A percentile compares a stretch with the other conserved stretches of the same genome.
Evolutionary conservation across 2,888 invertebrate genomes (phyloP).

Genomic region (Malthinus seriepunctatus): DNA sequence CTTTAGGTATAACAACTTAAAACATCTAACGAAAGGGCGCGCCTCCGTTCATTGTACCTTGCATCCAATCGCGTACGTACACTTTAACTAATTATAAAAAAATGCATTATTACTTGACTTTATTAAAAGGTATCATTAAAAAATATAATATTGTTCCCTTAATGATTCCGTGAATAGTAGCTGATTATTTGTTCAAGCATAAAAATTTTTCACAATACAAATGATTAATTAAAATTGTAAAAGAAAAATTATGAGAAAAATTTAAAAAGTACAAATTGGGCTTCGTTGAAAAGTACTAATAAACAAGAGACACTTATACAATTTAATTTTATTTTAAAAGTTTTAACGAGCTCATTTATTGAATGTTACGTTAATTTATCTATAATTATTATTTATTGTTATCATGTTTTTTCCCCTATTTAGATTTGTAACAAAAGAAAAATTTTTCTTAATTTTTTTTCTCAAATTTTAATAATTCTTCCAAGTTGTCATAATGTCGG

Average conservation of each 20-base stretch:
- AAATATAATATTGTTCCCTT: too few species aligned
- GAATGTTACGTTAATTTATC: conserved; percentile 24
- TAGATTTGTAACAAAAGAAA: background rate
- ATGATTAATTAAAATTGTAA: conserved; percentile 20
- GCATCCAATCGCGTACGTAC: too few species aligned
- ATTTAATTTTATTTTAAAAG: conserved; percentile 26
- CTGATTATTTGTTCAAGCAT: background rate
- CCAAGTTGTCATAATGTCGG: conserved; percentile 30
- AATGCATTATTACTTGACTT: too few species aligned
- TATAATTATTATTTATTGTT: background rate
- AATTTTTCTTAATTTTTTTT: background rate
- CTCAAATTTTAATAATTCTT: conserved; percentile 20
- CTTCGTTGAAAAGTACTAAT: conserved; percentile 21
- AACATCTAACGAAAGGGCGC: too few species aligned
- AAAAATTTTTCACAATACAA: conserved; percentile 5
- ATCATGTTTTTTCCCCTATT: background rate
- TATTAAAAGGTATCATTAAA: too few species aligned
- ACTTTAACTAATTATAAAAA: too few species aligned
- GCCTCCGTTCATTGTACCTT: too few species aligned
- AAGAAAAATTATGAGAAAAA: conserved; percentile 19
- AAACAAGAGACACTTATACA: conserved; percentile 21
- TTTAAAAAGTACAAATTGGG: conserved; percentile 28
- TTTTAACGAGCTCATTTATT: conserved; percentile 29
- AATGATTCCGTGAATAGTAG: too few species aligned
- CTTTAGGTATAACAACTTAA: too few species aligned